A percentile compares a stretch with the other conserved stretches of the same genome.
These are phyloP conservation scores for Uropetala carovei DNA, from an alignment of 2,888 invertebrate species.

Conservation along the genomic window DNA sequence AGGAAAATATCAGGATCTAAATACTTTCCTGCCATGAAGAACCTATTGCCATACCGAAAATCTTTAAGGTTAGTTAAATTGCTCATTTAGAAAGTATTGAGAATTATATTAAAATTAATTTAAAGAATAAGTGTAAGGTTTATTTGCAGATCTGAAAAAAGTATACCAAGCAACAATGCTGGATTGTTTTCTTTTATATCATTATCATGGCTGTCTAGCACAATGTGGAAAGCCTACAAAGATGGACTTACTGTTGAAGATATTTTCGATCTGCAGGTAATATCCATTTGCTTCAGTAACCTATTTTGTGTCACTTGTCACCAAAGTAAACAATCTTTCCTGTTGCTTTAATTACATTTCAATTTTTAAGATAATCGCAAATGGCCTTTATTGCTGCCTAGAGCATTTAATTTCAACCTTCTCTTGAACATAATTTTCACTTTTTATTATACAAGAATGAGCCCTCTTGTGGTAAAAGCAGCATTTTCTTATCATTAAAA, in stretches of 20 bases:
- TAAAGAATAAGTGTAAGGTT: slow-evolving; percentile 34
- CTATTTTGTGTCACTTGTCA: background rate
- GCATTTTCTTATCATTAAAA: too few relatives aligned
- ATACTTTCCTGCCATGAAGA: slow-evolving; percentile 67
- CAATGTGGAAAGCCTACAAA: slow-evolving; percentile 74
- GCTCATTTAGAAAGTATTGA: background rate
- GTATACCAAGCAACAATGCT: slow-evolving; percentile 70
- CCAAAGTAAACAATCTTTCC: too few relatives aligned
- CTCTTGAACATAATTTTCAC: too few relatives aligned
- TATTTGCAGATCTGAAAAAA: slow-evolving; percentile 67
- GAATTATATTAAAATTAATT: background rate
- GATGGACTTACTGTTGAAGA: slow-evolving; percentile 72
- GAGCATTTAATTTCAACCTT: too few relatives aligned
- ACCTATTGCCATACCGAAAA: slow-evolving; percentile 67
- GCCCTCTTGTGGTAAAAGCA: too few relatives aligned
- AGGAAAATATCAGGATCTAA: slow-evolving; percentile 60
- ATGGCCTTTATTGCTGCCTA: too few relatives aligned
- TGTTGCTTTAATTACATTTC: too few relatives aligned
- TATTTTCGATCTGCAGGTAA: slow-evolving; percentile 71
- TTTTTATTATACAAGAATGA: too few relatives aligned
- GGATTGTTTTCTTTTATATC: slow-evolving; percentile 74
- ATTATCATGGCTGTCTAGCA: slow-evolving; percentile 73
- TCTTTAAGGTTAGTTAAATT: slow-evolving; percentile 65
- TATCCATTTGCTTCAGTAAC: background rate
- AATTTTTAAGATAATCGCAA: too few relatives aligned